phyloP scores from a whole-genome alignment of 2,113 vertebrate species.

The Catharus bicknelli region DNA sequence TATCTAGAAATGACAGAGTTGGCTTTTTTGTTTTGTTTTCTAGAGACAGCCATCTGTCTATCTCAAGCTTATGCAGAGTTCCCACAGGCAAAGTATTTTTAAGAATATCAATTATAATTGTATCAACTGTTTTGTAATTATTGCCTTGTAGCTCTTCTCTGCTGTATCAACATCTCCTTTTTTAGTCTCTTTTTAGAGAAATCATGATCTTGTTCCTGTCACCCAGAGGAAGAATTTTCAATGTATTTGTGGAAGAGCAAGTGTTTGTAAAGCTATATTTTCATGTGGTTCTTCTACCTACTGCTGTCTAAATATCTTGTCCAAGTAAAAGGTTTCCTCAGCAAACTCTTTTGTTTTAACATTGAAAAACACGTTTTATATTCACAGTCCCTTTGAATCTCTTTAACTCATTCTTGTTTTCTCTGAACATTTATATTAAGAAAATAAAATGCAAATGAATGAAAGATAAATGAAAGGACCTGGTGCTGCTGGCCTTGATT shows the following conservation, averaged over 20 bases:
- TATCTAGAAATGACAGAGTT: slow-evolving; percentile 1
- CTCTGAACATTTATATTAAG: neutral
- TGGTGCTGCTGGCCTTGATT: neutral
- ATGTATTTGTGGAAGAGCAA: neutral
- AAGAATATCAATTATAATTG: slow-evolving; percentile 45
- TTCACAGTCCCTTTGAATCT: neutral
- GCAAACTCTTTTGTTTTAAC: neutral
- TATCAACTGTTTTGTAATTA: slow-evolving; percentile 27
- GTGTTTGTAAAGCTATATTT: neutral
- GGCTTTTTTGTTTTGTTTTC: slow-evolving; percentile 20
- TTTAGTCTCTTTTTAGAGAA: slow-evolving; percentile 2
- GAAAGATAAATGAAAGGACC: neutral
- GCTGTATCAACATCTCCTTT: neutral
- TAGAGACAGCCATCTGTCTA: slow-evolving; percentile 24
- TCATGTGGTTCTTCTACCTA: neutral
- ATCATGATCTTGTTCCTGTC: neutral
- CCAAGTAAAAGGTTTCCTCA: neutral
- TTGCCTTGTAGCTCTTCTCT: slow-evolving; percentile 3
- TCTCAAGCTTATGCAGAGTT: slow-evolving; percentile 12
- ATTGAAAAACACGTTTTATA: neutral
- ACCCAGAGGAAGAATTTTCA: neutral
- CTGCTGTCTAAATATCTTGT: neutral
- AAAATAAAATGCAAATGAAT: neutral
- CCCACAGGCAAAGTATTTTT: slow-evolving; percentile 46
- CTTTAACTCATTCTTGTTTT: neutral